Conservation (phyloP, 92 coral and sea anemone species). For the Actinostola sp. region DNA sequence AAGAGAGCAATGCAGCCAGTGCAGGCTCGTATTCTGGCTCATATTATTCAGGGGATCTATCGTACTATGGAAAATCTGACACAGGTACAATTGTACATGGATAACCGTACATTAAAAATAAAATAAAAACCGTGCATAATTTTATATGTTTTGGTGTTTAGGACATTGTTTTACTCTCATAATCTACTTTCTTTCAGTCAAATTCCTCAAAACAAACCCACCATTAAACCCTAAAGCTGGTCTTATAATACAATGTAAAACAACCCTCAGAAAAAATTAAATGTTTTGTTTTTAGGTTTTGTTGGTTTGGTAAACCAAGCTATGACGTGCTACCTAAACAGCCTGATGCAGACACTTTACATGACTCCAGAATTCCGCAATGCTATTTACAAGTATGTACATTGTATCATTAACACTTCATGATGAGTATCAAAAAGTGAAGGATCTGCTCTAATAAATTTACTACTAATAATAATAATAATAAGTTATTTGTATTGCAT, state of each 20-base stretch:
- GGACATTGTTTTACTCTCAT: not conserved
- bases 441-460: no score
- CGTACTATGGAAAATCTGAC: slow-evolving; percentile 67
- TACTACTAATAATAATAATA: no score
- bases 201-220: no score
- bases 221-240: no score
- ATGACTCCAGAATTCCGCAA: slow-evolving; percentile 99
- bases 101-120: no score
- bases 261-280: no score
- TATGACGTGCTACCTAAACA: slow-evolving; percentile 98
- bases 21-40: slow-evolving; percentile 41
- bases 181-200: not conserved
- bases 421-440: no score
- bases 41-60: slow-evolving; percentile 47
- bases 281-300: no score
- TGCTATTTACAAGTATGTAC: slow-evolving; percentile 94
- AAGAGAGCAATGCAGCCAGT: slow-evolving; percentile 41
- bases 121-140: not conserved
- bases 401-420: not conserved
- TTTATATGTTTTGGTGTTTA: not conserved
- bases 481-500: no score
- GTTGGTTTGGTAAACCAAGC: slow-evolving; percentile 99
- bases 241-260: no score
- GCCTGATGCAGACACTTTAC: slow-evolving; percentile 85
- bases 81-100: slow-evolving; percentile 61